Conservation (phyloP, 2,113 vertebrate species). For the Caracal caracal region DNA sequence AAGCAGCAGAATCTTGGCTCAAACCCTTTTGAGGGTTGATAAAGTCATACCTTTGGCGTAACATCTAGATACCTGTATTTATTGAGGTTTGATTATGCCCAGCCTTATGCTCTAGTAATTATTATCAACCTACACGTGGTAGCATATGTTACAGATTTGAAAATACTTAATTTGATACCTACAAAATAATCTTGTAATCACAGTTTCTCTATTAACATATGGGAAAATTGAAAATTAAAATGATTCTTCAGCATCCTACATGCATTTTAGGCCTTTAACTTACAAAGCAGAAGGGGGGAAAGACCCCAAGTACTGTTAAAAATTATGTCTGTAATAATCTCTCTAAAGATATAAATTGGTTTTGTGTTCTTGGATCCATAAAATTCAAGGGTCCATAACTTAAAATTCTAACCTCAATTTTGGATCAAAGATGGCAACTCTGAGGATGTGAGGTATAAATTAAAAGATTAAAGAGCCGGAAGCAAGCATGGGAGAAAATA, state of each 20-base stretch:
- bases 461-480: background rate
- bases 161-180: background rate
- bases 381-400: background rate
- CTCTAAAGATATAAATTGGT: background rate
- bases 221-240: background rate
- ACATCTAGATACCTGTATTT: background rate
- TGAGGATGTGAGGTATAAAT: background rate
- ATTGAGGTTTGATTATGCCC: fast-evolving
- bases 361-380: background rate
- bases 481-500: background rate
- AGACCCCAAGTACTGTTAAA: background rate
- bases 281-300: background rate
- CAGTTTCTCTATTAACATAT: background rate
- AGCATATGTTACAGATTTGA: background rate
- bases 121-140: background rate
- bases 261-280: background rate
- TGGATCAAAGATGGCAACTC: background rate
- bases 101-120: background rate
- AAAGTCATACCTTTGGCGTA: background rate
- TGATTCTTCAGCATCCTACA: background rate
- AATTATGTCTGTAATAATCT: background rate
- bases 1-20: background rate
- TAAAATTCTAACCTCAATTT: background rate
- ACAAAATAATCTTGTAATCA: background rate
- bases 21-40: too few relatives aligned